A percentile compares a stretch with the other conserved stretches of the same genome.
Conservation (phyloP, 2,888 invertebrate genomes). For the Choristoneura rosaceana region DNA sequence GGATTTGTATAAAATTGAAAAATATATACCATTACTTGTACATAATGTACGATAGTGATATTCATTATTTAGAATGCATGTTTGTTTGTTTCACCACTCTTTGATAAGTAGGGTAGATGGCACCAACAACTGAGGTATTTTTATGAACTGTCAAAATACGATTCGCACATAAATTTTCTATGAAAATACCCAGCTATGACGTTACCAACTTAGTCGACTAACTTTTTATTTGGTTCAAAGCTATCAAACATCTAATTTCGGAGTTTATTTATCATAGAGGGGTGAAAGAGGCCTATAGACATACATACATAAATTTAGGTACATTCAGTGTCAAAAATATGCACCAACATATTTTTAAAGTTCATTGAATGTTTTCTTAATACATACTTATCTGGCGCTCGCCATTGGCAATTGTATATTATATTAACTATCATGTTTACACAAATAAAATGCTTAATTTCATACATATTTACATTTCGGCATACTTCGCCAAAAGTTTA, state of each 20-base stretch:
- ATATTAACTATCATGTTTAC: not conserved
- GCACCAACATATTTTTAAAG: no score
- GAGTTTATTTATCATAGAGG: no score
- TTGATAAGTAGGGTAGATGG: no score
- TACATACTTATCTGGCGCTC: not conserved
- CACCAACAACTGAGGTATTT: no score
- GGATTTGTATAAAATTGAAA: constrained; percentile 36
- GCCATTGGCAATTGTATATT: not conserved
- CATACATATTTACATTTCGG: not conserved
- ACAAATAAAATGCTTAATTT: not conserved
- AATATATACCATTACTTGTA: constrained; percentile 15
- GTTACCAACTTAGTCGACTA: no score
- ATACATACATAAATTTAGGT: not conserved
- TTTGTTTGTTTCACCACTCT: not conserved
- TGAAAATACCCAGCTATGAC: no score
- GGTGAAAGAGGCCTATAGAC: no score
- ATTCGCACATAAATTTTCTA: no score
- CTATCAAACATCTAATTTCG: no score
- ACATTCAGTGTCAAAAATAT: not conserved
- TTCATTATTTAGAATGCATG: not conserved
- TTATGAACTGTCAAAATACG: no score
- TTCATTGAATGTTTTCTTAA: no score
- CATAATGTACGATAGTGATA: not conserved
- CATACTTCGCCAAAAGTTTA: not conserved
- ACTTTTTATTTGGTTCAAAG: no score